Conservation (phyloP, 2,113 vertebrate species). For the Anolis carolinensis region DNA sequence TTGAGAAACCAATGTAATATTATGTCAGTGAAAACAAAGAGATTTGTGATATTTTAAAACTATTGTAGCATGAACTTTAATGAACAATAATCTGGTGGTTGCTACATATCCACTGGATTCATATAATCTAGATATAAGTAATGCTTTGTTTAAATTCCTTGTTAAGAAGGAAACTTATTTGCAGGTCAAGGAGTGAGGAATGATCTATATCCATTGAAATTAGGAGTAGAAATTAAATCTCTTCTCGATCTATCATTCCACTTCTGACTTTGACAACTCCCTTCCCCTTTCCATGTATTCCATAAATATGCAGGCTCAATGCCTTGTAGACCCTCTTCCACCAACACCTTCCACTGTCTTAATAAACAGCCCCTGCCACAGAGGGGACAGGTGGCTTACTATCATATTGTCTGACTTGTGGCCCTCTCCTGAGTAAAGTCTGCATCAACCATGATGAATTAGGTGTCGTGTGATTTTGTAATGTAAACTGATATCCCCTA, state of each 20-base stretch:
- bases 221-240: not conserved
- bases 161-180: not conserved
- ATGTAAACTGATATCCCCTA: constrained; percentile 77
- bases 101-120: not conserved
- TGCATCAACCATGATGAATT: constrained; percentile 76
- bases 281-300: not conserved
- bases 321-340: constrained; percentile 36
- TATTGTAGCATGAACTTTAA: not conserved
- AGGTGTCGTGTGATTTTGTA: constrained; percentile 74
- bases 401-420: constrained; percentile 60
- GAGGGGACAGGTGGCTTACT: constrained; percentile 67
- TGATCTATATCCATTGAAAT: constrained; percentile 3
- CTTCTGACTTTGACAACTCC: constrained; percentile 25
- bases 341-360: constrained; percentile 54
- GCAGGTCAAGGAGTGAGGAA: not conserved
- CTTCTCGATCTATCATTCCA: constrained; percentile 10
- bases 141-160: constrained; percentile 27
- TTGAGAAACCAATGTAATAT: not conserved
- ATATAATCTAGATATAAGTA: not conserved
- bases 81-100: not conserved
- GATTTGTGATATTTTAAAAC: not conserved
- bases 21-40: not conserved
- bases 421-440: constrained; percentile 74
- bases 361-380: constrained; percentile 62
- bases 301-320: not conserved